Conservation (phyloP, 2,113 vertebrate species). For the Eolophus roseicapilla region DNA sequence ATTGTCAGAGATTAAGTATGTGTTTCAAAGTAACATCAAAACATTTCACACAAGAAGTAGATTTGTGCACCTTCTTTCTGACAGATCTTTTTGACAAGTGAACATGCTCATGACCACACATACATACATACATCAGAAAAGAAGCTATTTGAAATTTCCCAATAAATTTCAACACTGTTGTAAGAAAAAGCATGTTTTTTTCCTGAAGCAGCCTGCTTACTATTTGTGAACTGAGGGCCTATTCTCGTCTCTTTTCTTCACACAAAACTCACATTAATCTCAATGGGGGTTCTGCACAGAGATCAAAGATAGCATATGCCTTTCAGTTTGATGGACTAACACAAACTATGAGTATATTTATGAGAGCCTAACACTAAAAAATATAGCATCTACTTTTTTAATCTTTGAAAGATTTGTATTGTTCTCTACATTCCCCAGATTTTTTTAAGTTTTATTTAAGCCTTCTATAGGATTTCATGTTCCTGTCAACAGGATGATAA, state of each 20-base stretch:
- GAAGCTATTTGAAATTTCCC: constrained; percentile 23
- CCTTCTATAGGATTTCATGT: not conserved
- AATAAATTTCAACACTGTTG: constrained; percentile 44
- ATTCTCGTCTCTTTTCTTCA: constrained; percentile 62
- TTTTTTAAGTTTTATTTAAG: not conserved
- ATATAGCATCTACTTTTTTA: not conserved
- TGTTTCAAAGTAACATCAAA: not conserved
- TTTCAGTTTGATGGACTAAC: constrained; percentile 69
- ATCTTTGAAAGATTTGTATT: constrained; percentile 36
- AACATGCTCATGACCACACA: not conserved
- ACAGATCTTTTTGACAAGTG: constrained; percentile 12
- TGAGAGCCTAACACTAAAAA: constrained; percentile 44
- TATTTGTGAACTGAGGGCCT: constrained; percentile 65
- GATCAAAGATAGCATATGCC: constrained; percentile 71
- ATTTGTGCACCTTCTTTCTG: constrained; percentile 6
- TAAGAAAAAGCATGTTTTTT: constrained; percentile 58
- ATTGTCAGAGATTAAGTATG: not conserved
- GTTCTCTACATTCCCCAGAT: not conserved
- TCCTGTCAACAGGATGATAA: not conserved
- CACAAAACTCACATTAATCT: constrained; percentile 64
- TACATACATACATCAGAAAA: not conserved
- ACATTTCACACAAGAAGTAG: not conserved
- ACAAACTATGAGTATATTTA: constrained; percentile 46
- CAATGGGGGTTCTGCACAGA: constrained; percentile 55
- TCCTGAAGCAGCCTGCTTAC: constrained; percentile 60